phyloP scores from a whole-genome alignment of 2,797 vertebrate genomes.

The Streptopelia turtur region DNA sequence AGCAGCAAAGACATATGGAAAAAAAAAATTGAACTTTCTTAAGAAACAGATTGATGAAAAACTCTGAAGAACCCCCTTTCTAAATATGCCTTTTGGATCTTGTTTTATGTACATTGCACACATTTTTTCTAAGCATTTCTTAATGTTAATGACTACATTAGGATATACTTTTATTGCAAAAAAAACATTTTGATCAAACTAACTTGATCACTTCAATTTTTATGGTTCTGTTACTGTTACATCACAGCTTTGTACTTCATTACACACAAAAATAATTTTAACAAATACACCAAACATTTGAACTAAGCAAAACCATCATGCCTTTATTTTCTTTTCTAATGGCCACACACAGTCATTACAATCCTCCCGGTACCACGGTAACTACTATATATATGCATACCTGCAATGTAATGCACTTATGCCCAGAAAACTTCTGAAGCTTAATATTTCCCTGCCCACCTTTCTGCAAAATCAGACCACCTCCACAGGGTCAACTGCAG shows the following conservation, averaged over 20 bases:
- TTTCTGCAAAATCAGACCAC: constrained; percentile 19
- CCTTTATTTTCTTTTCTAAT: not conserved
- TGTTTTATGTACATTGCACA: not conserved
- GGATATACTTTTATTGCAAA: not conserved
- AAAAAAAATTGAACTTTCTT: not conserved
- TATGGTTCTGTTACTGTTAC: not conserved
- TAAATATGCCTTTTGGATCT: not conserved
- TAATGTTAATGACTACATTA: not conserved
- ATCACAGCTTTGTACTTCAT: not conserved
- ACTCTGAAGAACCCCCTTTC: not conserved
- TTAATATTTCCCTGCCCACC: constrained; percentile 26
- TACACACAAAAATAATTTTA: not conserved
- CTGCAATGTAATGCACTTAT: not conserved
- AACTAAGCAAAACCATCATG: constrained; percentile 9
- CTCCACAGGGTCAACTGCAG: not conserved
- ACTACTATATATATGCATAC: not conserved
- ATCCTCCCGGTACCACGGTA: not conserved
- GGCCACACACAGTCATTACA: not conserved
- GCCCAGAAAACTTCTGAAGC: not conserved
- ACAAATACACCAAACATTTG: not conserved
- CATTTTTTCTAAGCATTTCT: not conserved
- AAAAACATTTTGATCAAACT: not conserved
- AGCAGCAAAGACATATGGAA: not conserved
- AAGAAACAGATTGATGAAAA: not conserved
- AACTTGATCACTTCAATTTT: not conserved